Conservation (phyloP, 2,797 vertebrate species). For the Acanthurus tractus region DNA sequence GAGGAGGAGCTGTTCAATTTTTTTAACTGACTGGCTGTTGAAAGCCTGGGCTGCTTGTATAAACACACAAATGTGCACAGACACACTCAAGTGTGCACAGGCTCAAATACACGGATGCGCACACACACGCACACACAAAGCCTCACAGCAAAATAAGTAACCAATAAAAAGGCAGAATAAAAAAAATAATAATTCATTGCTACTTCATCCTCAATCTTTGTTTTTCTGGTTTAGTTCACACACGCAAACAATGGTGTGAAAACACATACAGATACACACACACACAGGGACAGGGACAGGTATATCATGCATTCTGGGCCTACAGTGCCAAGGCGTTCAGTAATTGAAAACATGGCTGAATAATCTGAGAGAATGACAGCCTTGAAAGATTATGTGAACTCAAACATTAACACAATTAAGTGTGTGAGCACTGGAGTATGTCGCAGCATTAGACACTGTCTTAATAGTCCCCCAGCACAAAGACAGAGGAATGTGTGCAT, state of each 20-base stretch:
- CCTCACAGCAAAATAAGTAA: conserved; percentile 33
- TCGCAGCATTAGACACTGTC: conserved; percentile 80
- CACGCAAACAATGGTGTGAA: conserved; percentile 34
- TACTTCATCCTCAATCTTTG: conserved; percentile 46
- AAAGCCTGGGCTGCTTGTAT: conserved; percentile 66
- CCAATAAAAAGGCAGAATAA: conserved; percentile 34
- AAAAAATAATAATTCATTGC: conserved; percentile 38
- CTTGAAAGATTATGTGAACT: conserved; percentile 87
- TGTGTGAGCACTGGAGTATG: conserved; percentile 79
- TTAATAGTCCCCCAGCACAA: conserved; percentile 77
- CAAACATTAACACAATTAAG: conserved; percentile 88
- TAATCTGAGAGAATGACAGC: conserved; percentile 84
- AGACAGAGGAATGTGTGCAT: conserved; percentile 59
- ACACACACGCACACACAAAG: conserved; percentile 11
- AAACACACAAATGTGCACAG: conserved; percentile 45
- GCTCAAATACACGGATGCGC: conserved; percentile 20
- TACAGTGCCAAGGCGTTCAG: conserved; percentile 64
- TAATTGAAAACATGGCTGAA: conserved; percentile 87
- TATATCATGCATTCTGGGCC: conserved; percentile 73
- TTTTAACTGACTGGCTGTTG: conserved; percentile 74
- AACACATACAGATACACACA: conserved; percentile 20
- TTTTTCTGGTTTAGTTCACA: conserved; percentile 49
- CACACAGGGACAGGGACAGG: conserved; percentile 45
- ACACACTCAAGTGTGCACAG: conserved; percentile 29
- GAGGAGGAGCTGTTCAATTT: conserved; percentile 75